phyloP scores from a whole-genome alignment of 2,888 invertebrate species.

The Bugulina stolonifera region DNA sequence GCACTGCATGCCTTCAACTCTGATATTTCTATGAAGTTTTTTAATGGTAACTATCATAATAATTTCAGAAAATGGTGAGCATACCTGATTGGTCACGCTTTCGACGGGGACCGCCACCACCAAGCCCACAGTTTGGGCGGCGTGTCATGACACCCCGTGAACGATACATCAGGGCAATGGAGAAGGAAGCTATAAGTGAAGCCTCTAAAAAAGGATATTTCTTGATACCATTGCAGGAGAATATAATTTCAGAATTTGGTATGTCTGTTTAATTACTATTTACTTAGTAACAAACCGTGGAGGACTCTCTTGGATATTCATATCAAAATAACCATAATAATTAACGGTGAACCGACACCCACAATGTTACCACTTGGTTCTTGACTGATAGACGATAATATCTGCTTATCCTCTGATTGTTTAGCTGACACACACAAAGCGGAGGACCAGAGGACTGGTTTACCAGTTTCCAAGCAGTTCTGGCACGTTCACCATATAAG shows the following conservation, averaged over 20 bases:
- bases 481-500: constrained; percentile 36
- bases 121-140: constrained; percentile 31
- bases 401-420: not conserved
- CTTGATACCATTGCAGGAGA: constrained; percentile 36
- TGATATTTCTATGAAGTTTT: no score
- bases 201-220: constrained; percentile 44
- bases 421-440: constrained; percentile 11
- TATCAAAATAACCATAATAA: no score
- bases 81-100: constrained; percentile 48
- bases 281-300: no score
- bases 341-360: no score
- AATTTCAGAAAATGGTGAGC: constrained; percentile 43
- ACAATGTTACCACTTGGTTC: no score
- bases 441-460: constrained; percentile 24
- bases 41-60: no score
- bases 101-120: constrained; percentile 18
- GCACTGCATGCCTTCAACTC: no score
- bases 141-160: constrained; percentile 33
- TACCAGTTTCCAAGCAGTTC: constrained; percentile 33
- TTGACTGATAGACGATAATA: no score
- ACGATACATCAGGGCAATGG: constrained; percentile 41
- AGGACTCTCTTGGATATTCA: no score
- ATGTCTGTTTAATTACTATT: no score
- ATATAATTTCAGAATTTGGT: constrained; percentile 36
- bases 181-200: constrained; percentile 40